These are phyloP conservation scores for Oreochromis grahami DNA, from an alignment of 2,797 vertebrate species.

Conservation along the genomic window DNA sequence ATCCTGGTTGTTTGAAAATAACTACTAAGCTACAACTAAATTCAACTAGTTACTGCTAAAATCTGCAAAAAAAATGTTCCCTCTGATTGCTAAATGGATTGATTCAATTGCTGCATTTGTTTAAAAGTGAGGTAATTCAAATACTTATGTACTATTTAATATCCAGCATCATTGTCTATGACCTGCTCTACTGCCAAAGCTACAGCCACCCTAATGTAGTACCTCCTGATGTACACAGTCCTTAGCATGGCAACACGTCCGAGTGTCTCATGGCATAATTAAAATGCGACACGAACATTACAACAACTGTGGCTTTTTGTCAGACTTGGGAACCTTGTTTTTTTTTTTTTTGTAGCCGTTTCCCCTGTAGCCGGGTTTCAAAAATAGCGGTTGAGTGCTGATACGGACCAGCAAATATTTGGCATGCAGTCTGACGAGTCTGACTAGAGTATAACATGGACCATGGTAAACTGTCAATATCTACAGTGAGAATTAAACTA, in stretches of 20 bases:
- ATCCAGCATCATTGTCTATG: background rate
- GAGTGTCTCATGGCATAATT: background rate
- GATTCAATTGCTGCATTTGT: background rate
- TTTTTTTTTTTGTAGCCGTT: background rate
- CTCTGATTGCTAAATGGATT: background rate
- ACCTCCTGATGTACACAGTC: background rate
- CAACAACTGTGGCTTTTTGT: background rate
- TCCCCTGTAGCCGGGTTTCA: background rate
- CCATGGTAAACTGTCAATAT: background rate
- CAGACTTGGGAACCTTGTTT: background rate
- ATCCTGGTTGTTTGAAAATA: background rate
- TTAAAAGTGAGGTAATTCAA: background rate
- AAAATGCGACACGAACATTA: accelerated
- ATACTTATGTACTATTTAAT: background rate
- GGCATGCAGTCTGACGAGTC: background rate
- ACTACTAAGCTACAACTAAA: background rate
- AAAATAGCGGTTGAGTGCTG: background rate
- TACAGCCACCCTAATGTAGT: background rate
- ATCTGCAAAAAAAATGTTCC: background rate
- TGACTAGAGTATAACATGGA: background rate
- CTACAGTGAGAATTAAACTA: background rate
- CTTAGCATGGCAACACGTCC: background rate
- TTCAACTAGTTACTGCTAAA: background rate
- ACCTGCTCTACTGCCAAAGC: too few relatives aligned
- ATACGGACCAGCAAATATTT: background rate